A percentile compares a stretch with the other conserved stretches of the same genome.
These are phyloP conservation scores for Meloidogyne exigua DNA, from an alignment of 1,140 invertebrate species.

Conservation along the genomic window DNA sequence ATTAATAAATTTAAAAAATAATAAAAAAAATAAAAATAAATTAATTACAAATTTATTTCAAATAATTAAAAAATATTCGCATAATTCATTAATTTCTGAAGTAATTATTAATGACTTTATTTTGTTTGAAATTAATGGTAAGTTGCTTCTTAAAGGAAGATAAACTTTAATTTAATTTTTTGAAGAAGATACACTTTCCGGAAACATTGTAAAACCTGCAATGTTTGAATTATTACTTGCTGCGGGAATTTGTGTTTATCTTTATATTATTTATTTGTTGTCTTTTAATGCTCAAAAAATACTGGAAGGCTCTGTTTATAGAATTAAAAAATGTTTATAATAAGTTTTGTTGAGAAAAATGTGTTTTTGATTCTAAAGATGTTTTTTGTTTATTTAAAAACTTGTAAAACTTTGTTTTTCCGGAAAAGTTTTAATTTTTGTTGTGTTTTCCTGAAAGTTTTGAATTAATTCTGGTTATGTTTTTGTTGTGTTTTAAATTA, in stretches of 20 bases:
- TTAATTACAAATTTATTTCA: conserved; percentile 37
- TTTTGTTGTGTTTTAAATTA: no score
- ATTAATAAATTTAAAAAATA: neutral
- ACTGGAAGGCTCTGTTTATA: conserved; percentile 21
- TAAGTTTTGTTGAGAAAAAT: neutral
- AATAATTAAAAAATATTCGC: conserved; percentile 36
- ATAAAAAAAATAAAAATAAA: neutral
- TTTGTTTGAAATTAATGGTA: conserved; percentile 40
- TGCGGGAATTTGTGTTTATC: conserved; percentile 78
- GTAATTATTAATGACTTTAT: conserved; percentile 37
- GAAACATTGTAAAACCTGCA: conserved; percentile 85
- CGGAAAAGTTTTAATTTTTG: no score
- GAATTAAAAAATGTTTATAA: conserved; percentile 20
- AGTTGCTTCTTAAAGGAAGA: no score
- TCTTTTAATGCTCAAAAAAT: conserved; percentile 37
- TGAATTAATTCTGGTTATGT: neutral
- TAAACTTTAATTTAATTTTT: neutral
- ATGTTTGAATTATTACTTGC: conserved; percentile 93
- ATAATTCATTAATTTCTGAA: conserved; percentile 32
- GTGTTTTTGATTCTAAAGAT: neutral
- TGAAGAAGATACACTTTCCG: conserved; percentile 51
- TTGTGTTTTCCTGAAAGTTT: neutral
- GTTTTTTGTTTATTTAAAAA: neutral
- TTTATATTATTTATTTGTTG: conserved; percentile 74
- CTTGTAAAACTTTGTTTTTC: neutral